These are phyloP conservation scores for Sphaeramia orbicularis DNA, from an alignment of 2,797 vertebrate genomes.

Conservation along the genomic window DNA sequence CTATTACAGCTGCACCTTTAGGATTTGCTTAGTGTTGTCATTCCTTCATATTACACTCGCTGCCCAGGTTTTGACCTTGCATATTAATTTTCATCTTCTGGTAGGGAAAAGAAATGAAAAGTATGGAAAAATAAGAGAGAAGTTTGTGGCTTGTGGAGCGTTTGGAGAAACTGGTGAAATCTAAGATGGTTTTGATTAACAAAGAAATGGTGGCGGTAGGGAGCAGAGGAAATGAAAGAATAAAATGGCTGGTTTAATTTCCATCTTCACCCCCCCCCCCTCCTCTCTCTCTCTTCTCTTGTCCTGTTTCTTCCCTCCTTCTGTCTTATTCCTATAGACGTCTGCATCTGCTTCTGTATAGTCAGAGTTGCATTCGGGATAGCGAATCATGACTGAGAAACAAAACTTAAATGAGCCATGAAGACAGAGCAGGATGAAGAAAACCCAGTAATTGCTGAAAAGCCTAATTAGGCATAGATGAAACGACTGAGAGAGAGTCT, in stretches of 20 bases:
- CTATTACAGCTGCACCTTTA: slow-evolving; percentile 60
- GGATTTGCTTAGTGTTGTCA: slow-evolving; percentile 51
- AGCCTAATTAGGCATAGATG: slow-evolving; percentile 60
- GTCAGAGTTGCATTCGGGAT: slow-evolving; percentile 25
- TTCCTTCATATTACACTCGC: slow-evolving; percentile 41
- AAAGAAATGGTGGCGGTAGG: slow-evolving; percentile 52
- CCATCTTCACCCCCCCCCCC: slow-evolving; percentile 28
- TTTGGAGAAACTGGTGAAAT: slow-evolving; percentile 49
- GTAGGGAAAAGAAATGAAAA: slow-evolving; percentile 21
- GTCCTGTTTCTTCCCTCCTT: neutral
- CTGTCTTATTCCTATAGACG: slow-evolving; percentile 39
- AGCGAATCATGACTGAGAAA: slow-evolving; percentile 41
- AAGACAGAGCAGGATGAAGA: slow-evolving; percentile 59
- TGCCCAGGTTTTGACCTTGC: slow-evolving; percentile 51
- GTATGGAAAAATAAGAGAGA: slow-evolving; percentile 40
- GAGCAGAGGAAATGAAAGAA: slow-evolving; percentile 75
- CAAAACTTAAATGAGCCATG: slow-evolving; percentile 61
- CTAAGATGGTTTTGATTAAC: slow-evolving; percentile 75
- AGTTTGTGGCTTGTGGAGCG: slow-evolving; percentile 54
- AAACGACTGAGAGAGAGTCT: slow-evolving; percentile 48
- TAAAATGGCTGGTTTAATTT: slow-evolving; percentile 76
- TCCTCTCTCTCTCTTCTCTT: neutral
- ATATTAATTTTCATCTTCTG: slow-evolving; percentile 60
- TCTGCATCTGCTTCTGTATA: slow-evolving; percentile 25
- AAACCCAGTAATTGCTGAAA: slow-evolving; percentile 60